Percentiles rank a stretch among this genome's conserved stretches.
These are phyloP conservation scores for Ciconia maguari DNA, from an alignment of 2,113 vertebrate genomes.

Conservation along the genomic window DNA sequence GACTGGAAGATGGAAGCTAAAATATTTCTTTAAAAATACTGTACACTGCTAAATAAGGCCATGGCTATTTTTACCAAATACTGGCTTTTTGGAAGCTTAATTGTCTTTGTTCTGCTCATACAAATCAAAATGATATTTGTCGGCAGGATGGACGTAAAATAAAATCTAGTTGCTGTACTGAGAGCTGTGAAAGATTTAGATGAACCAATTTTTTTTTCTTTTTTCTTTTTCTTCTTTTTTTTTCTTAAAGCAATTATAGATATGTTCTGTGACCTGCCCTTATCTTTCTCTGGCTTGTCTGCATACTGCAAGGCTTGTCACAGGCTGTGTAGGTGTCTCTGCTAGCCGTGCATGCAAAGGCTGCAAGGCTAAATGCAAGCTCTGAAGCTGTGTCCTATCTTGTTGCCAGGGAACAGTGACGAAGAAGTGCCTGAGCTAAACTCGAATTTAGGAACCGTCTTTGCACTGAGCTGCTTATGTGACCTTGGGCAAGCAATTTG, in stretches of 20 bases:
- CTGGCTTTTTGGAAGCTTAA: background rate
- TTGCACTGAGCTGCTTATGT: background rate
- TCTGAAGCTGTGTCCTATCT: background rate
- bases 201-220: background rate
- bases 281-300: background rate
- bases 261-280: background rate
- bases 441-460: background rate
- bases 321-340: background rate
- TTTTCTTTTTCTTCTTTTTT: background rate
- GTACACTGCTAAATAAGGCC: background rate
- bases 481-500: background rate
- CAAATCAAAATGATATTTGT: constrained; percentile 6
- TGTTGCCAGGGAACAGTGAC: constrained; percentile 13
- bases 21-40: background rate
- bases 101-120: background rate
- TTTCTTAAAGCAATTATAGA: background rate
- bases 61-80: constrained; percentile 1
- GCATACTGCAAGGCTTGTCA: background rate
- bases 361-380: constrained; percentile 1
- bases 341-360: background rate
- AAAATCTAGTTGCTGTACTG: background rate
- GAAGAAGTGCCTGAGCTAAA: background rate
- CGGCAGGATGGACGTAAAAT: constrained; percentile 16
- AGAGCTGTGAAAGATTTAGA: constrained; percentile 10
- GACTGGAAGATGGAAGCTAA: background rate